Evolutionary conservation across 2,797 vertebrate genomes (phyloP).

Genomic region (Loriculus beryllinus): DNA sequence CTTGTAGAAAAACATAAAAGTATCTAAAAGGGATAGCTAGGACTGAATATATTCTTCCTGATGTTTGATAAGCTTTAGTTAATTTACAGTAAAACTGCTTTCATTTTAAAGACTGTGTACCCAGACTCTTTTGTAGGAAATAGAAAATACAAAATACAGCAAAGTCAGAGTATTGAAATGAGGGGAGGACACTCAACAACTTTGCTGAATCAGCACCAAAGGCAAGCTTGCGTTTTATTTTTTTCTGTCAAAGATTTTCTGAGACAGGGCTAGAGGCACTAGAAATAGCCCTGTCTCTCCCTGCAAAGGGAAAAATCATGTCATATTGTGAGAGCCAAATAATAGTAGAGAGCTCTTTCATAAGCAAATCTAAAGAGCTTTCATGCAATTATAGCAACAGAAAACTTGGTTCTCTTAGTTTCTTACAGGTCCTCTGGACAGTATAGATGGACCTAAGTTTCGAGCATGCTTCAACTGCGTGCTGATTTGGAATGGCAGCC

Average conservation of each 20-base stretch:
- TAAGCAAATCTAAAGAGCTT: neutral
- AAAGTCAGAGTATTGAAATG: neutral
- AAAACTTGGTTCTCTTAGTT: neutral
- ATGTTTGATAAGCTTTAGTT: neutral
- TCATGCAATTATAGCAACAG: neutral
- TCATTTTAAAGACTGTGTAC: neutral
- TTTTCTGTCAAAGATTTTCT: neutral
- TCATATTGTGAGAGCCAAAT: neutral
- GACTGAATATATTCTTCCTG: neutral
- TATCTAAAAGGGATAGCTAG: neutral
- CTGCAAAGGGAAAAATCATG: neutral
- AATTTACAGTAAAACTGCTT: neutral
- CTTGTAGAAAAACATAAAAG: neutral
- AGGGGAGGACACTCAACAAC: neutral
- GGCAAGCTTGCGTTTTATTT: neutral
- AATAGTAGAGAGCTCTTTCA: neutral
- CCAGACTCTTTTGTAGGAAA: neutral
- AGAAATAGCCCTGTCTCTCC: neutral
- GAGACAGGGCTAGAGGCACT: neutral
- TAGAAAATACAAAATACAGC: neutral
- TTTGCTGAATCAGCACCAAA: neutral
- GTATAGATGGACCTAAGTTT: neutral
- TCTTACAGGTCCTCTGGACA: neutral
- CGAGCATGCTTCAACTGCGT: neutral
- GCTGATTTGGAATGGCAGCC: neutral